Evolutionary conservation across 1,140 invertebrate genomes (phyloP), one percentile per base, ranked within the genome.

Genomic region (Anoplophora glabripennis): DNA sequence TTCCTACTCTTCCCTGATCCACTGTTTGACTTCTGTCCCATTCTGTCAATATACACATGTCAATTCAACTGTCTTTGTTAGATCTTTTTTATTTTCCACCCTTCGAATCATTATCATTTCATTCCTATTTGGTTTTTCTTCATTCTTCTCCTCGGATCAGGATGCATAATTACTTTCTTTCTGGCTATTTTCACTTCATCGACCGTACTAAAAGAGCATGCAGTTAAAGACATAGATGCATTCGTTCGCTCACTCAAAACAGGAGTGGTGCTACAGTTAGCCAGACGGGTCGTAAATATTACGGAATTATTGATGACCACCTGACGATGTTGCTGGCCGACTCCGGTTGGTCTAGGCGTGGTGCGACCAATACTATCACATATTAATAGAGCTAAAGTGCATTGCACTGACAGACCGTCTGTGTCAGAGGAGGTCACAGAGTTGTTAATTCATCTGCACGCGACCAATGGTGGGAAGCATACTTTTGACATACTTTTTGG

Each of bases 341-440:
- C 37, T 21, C 46, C 49, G 18, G 38, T 61, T 56, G 49, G 47
- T 35, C 33, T 33, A 63, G 61, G 61, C 49, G 61, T 53, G 61
- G 56, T 59, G 44, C 42, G 47, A 41, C 55, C 44, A 63, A 59
- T 54, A 63, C 46, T 48, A 63, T 59, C 55, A 63, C 49, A 63
- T 59, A 59, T 58, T 63, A 63, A 63, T 63, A 63, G 57, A 57
- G 55, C 49, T 56, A 59, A 63, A 63, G 56, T 58, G 55, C 61
- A 58, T 53, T 53, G 56, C 36, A 63, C 61, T 55, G 17, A n/a
- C 17, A 17, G 17, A n/a, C n/a, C n/a, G n/a, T n/a, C 9, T 15
- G 44, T 46, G 17, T 46, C 14, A 15, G 14, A 46, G 18, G 10
- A 17, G 28, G 28, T 46, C 28, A 21, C 44, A 2, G 9, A 11